Conservation (phyloP, 2,888 invertebrate genomes). For the Gonocerus acuteangulatus region DNA sequence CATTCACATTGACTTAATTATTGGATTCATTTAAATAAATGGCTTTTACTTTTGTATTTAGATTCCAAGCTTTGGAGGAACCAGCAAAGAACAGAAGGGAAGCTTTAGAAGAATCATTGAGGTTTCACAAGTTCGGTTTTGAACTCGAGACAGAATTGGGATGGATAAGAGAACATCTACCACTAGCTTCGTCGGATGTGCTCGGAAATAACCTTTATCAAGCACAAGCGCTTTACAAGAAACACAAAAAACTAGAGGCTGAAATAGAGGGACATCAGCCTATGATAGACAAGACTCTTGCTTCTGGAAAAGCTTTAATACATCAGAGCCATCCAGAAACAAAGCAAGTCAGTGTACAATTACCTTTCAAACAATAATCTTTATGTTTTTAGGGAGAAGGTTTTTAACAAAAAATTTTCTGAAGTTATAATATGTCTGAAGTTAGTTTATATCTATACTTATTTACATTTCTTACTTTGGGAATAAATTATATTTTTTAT, state of each 20-base stretch:
- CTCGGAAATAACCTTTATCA: conserved; percentile 82
- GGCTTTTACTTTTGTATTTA: conserved; percentile 35
- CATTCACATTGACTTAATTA: too few species aligned
- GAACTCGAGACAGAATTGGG: conserved; percentile 87
- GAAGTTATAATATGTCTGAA: too few species aligned
- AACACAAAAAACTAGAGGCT: conserved; percentile 84
- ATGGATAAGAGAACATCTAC: conserved; percentile 88
- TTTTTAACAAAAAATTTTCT: neutral
- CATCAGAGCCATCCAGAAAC: conserved; percentile 72
- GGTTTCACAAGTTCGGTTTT: conserved; percentile 86
- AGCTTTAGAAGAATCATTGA: conserved; percentile 73
- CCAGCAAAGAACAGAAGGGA: conserved; percentile 64
- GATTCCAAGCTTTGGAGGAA: conserved; percentile 61
- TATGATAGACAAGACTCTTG: conserved; percentile 72
- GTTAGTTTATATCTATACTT: too few species aligned
- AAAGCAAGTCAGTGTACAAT: conserved; percentile 52
- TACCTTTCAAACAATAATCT: neutral
- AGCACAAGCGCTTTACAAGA: conserved; percentile 84
- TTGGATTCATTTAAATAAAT: too few species aligned
- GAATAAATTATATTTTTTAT: too few species aligned
- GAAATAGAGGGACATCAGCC: conserved; percentile 83
- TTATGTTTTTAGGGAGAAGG: neutral
- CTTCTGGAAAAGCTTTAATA: conserved; percentile 67
- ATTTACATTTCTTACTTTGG: too few species aligned
- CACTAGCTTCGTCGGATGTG: conserved; percentile 65